phyloP scores from a whole-genome alignment of 2,797 vertebrate genomes.

The Potorous gilbertii region DNA sequence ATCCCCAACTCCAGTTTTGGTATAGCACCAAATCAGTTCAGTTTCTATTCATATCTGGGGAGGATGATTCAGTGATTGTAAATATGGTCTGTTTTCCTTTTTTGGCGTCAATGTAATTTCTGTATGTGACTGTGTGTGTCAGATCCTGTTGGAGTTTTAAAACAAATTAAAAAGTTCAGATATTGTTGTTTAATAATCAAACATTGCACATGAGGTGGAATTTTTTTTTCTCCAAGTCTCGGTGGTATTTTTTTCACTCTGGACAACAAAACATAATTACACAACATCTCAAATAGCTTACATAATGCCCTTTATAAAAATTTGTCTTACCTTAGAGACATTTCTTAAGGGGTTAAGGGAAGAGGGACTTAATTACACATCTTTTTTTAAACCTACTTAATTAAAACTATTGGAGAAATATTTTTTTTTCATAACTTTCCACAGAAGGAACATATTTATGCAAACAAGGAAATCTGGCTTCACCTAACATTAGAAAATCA shows the following conservation, averaged over 20 bases:
- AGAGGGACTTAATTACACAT: constrained; percentile 80
- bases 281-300: constrained; percentile 78
- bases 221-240: constrained; percentile 75
- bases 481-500: neutral
- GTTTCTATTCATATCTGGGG: neutral
- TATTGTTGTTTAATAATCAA: constrained; percentile 71
- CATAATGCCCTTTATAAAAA: constrained; percentile 75
- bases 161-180: constrained; percentile 62
- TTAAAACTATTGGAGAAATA: constrained; percentile 81
- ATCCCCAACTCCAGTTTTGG: neutral
- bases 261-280: constrained; percentile 79
- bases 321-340: constrained; percentile 78
- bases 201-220: constrained; percentile 47
- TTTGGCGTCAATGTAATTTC: constrained; percentile 49
- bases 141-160: constrained; percentile 54
- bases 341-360: constrained; percentile 80
- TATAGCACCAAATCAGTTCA: neutral
- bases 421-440: constrained; percentile 79
- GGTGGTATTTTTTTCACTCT: constrained; percentile 70
- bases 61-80: neutral
- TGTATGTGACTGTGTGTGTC: neutral
- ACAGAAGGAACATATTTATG: constrained; percentile 68
- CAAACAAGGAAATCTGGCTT: constrained; percentile 37
- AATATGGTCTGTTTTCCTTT: neutral
- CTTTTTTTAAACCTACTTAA: constrained; percentile 74